Evolutionary conservation across 1,140 invertebrate genomes (phyloP), one percentile per base, ranked within the genome.

Genomic region (Monochamus saltuarius): DNA sequence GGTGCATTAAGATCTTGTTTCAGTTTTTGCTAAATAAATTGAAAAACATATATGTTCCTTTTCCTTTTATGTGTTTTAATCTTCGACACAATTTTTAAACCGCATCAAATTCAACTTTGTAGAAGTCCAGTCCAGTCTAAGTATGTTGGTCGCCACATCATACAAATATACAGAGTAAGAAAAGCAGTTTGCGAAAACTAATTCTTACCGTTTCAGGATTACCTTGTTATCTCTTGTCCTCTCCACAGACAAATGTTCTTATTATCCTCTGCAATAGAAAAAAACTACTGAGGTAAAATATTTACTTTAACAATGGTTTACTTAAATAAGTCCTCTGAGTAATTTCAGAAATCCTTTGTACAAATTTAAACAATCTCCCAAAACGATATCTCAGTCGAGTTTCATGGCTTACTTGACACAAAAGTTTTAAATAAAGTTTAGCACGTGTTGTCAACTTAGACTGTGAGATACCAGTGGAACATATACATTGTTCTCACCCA

Each of bases 391-490:
- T 61, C 59, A 55, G 51, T 61, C 49, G 43, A 36, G 40, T 56
- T 46, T 46, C 45, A 56, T 36, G 43, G 45, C 42, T 46, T 46
- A 46, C 43, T 49, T 47, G 55, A 45, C 55, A 49, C 42, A 56
- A 49, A 55, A 37, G 29, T 37, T 42, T 35, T 37, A 35, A 49
- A 22, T 37, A 14, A 19, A 14, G 34, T 43, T 61, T 49, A 56
- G 59, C 59, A 61, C 59, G 54, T 62, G 60, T 62, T 62, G 29
- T 34, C 2, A n/a, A 6, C 19, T 50, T 37, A 62, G 54, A 40
- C 36, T 57, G 59, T 61, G 42, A n/a, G 13, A 34, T 43, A 10
- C 16, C 22, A n/a, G n/a, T n/a, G 13, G 4, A 29, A 8, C 7
- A 22, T 17, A 9, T 4, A 9, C 17, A 14, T 10, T 6, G n/a